Conservation (phyloP, 2,113 vertebrate genomes). For the Lagopus leucura region DNA sequence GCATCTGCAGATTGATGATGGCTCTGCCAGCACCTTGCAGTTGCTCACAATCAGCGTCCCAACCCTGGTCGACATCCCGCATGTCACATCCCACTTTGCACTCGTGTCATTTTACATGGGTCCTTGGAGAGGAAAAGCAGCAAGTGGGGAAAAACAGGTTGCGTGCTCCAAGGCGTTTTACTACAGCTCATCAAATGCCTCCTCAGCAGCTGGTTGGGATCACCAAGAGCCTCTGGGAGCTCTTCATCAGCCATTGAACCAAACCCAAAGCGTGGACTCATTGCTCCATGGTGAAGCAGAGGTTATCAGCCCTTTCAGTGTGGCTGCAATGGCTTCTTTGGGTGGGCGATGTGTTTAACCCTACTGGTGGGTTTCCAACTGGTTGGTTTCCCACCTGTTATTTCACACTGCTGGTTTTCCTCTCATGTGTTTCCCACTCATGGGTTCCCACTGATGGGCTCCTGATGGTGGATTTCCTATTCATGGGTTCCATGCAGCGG, state of each 20-base stretch:
- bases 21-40: neutral
- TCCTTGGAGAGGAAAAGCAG: accelerated
- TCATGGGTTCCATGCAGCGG: accelerated
- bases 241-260: accelerated
- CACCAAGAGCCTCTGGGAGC: neutral
- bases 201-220: accelerated
- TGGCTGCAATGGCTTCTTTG: accelerated
- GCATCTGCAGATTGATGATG: neutral
- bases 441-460: neutral
- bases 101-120: accelerated
- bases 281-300: accelerated
- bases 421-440: no score
- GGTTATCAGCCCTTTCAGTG: accelerated
- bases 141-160: accelerated
- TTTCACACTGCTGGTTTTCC: no score
- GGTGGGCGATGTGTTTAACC: neutral
- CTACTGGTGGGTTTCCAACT: neutral
- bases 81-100: accelerated
- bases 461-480: neutral
- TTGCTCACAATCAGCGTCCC: accelerated
- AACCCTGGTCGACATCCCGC: accelerated
- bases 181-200: neutral
- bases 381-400: no score
- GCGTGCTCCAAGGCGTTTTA: neutral
- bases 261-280: accelerated